Evolutionary conservation across 2,113 vertebrate genomes (phyloP).

Genomic region (Halichoerus grypus): DNA sequence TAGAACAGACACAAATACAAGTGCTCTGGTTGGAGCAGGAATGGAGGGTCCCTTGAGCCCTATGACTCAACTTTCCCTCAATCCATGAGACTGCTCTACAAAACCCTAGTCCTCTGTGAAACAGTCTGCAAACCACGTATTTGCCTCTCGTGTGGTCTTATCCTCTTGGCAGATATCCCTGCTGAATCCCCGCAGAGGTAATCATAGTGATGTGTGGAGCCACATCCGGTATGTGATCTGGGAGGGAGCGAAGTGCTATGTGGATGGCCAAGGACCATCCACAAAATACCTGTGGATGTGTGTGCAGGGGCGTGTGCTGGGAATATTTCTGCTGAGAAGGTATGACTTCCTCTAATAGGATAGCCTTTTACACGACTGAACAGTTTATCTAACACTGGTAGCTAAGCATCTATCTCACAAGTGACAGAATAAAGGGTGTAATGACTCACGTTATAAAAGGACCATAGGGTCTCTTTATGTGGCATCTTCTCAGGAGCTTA

Average conservation of each 20-base stretch:
- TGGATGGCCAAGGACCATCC: not conserved
- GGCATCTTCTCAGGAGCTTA: constrained; percentile 22
- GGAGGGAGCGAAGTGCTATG: not conserved
- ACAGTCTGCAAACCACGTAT: not conserved
- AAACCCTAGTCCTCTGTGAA: not conserved
- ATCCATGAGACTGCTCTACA: not conserved
- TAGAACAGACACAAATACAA: not conserved
- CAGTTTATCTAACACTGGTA: not conserved
- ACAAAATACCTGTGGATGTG: not conserved
- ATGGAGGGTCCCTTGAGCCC: not conserved
- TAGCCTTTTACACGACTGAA: not conserved
- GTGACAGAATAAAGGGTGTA: not conserved
- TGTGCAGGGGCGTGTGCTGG: not conserved
- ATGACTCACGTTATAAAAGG: not conserved
- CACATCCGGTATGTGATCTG: not conserved
- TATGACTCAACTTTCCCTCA: not conserved
- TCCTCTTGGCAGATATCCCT: not conserved
- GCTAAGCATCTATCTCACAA: not conserved
- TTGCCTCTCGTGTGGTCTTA: not conserved
- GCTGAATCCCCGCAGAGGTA: not conserved
- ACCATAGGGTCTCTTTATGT: constrained; percentile 20
- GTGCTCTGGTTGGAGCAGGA: not conserved
- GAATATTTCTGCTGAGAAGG: not conserved
- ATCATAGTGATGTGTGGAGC: not conserved
- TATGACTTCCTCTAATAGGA: not conserved